Conservation (phyloP, 2,888 invertebrate genomes). For the Erpobdella octoculata region DNA sequence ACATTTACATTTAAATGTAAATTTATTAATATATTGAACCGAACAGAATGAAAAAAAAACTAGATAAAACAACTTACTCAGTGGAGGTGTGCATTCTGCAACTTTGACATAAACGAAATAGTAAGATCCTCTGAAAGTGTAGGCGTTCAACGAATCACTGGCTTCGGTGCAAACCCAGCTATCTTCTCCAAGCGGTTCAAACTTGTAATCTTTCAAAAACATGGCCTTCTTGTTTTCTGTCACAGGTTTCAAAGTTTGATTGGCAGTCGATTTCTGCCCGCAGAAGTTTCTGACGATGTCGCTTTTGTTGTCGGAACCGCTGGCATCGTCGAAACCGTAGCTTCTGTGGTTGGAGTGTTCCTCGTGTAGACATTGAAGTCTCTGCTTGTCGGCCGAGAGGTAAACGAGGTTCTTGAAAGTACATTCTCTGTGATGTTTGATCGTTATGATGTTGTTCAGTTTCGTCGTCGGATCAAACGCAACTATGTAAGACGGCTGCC, state of each 20-base stretch:
- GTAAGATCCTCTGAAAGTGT: conserved; percentile 24
- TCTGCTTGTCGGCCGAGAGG: not conserved
- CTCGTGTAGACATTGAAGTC: conserved; percentile 5
- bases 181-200: conserved; percentile 31
- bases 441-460: not conserved
- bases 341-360: not conserved
- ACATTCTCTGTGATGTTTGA: conserved; percentile 19
- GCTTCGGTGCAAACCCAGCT: conserved; percentile 19
- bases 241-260: not conserved
- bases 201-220: conserved; percentile 29
- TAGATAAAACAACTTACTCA: conserved; percentile 2
- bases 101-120: conserved; percentile 25
- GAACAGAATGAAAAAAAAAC: not conserved
- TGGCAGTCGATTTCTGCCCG: conserved; percentile 3
- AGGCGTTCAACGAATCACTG: not conserved
- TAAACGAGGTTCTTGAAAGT: not conserved
- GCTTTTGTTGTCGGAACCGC: not conserved
- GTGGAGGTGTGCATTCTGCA: conserved; percentile 19
- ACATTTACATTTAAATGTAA: too few relatives aligned
- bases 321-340: not conserved
- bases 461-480: not conserved
- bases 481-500: conserved; percentile 20
- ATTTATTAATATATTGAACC: not conserved
- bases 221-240: conserved; percentile 7
- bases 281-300: not conserved